phyloP scores from a whole-genome alignment of 2,113 vertebrate genomes.

The Salvator merianae region DNA sequence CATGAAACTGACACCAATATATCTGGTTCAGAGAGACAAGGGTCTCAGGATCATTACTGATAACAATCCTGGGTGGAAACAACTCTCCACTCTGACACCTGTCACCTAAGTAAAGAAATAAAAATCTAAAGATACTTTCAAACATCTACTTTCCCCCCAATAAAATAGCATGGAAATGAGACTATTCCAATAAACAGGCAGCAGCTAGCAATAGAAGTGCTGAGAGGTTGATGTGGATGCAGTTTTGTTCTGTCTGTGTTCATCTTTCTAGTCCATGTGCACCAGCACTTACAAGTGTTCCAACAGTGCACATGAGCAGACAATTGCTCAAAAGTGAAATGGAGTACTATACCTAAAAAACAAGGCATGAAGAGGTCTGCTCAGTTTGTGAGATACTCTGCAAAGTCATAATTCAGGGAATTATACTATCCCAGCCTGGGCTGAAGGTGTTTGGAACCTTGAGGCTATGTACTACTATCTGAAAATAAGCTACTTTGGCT shows the following conservation, averaged over 20 bases:
- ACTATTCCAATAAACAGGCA: background rate
- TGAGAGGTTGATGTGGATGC: background rate
- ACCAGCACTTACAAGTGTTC: background rate
- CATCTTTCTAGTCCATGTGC: background rate
- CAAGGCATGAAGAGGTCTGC: background rate
- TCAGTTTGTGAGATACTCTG: background rate
- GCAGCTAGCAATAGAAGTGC: background rate
- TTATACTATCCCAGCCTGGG: background rate
- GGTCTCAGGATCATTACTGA: constrained; percentile 1
- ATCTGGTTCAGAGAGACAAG: background rate
- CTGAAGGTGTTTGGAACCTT: background rate
- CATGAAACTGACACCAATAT: constrained; percentile 5
- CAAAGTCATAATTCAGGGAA: background rate
- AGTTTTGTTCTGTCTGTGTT: background rate
- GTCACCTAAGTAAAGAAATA: background rate
- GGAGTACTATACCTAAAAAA: background rate
- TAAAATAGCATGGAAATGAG: background rate
- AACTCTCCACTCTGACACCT: background rate
- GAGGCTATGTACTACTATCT: too few relatives aligned
- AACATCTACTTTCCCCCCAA: background rate
- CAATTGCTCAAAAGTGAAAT: background rate
- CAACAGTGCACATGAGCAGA: background rate
- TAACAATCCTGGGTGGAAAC: background rate
- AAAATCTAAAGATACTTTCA: background rate
- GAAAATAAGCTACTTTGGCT: too few relatives aligned